Percentiles rank a stretch among this genome's conserved stretches.
phyloP scores from a whole-genome alignment of 2,888 invertebrate genomes.

The Tupiocoris notatus region DNA sequence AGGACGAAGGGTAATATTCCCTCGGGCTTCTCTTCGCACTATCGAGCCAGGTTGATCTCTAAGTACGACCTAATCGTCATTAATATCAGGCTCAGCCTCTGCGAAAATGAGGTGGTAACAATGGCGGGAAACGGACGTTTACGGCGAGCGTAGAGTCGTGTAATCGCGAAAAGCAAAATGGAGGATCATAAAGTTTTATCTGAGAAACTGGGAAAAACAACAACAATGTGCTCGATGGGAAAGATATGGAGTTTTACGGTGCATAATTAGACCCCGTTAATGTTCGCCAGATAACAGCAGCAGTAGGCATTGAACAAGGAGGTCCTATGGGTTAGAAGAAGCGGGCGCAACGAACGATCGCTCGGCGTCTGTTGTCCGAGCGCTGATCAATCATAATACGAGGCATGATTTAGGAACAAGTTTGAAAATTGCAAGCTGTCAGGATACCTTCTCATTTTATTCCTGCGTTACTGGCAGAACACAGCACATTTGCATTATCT shows the following conservation, averaged over 20 bases:
- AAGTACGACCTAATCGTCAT: not conserved
- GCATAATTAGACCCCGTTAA: constrained; percentile 46
- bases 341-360: constrained; percentile 27
- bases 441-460: no score
- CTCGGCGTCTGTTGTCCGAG: not conserved
- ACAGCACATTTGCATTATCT: no score
- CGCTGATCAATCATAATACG: constrained; percentile 35
- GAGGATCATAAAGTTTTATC: constrained; percentile 35
- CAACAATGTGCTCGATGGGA: constrained; percentile 48
- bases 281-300: constrained; percentile 23
- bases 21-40: no score
- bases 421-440: not conserved
- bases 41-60: not conserved
- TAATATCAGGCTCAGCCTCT: constrained; percentile 20
- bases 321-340: no score
- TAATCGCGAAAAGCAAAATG: constrained; percentile 4
- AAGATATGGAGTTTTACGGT: constrained; percentile 47
- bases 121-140: constrained; percentile 36
- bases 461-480: no score
- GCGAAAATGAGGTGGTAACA: constrained; percentile 24
- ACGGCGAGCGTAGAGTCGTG: constrained; percentile 2
- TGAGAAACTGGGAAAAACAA: constrained; percentile 13
- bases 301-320: not conserved
- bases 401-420: constrained; percentile 13
- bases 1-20: no score